These are phyloP conservation scores for Balanococcus diminutus DNA, from an alignment of 2,888 invertebrate genomes.

Conservation along the genomic window DNA sequence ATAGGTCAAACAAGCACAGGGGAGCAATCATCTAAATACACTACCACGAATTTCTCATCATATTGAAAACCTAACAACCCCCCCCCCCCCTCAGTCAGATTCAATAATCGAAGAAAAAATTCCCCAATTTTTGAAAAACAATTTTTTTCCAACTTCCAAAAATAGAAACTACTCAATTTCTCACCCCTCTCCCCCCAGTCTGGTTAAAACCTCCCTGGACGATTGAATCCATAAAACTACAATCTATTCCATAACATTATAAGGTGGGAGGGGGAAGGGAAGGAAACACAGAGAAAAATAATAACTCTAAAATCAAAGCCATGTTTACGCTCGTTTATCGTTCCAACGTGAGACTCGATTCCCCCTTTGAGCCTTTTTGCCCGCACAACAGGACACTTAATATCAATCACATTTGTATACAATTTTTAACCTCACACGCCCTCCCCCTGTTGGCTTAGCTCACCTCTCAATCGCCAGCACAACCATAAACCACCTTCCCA, in stretches of 20 bases:
- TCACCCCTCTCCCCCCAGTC: background rate
- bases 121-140: background rate
- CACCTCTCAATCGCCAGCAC: background rate
- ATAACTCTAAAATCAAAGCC: conserved; percentile 11
- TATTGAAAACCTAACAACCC: no score
- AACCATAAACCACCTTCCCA: background rate
- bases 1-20: background rate
- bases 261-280: background rate
- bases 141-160: background rate
- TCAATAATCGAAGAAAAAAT: no score
- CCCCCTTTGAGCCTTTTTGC: no score
- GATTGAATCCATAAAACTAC: background rate
- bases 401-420: background rate
- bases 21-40: background rate
- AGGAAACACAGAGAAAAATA: background rate
- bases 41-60: background rate
- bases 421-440: background rate
- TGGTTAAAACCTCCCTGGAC: background rate
- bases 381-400: background rate
- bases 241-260: background rate
- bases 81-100: no score
- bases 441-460: background rate
- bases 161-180: background rate
- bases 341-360: background rate
- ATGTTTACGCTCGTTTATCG: background rate